phyloP scores from a whole-genome alignment of 2,888 invertebrate genomes.

The Zaprionus obscuricornis region DNA sequence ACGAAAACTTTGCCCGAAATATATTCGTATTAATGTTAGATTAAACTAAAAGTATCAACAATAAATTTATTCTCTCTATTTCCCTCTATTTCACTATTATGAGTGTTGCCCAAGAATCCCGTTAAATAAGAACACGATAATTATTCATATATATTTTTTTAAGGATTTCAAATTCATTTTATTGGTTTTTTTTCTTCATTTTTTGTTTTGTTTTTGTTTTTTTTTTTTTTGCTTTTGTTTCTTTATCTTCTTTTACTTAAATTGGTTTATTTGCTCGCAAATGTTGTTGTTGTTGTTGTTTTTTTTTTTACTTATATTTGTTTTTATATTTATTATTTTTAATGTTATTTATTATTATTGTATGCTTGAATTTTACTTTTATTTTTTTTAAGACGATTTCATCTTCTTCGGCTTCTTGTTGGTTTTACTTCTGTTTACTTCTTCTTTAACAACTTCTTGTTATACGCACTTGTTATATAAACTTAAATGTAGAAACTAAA shows the following conservation, averaged over 20 bases:
- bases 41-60: too few relatives aligned
- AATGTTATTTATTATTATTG: constrained; percentile 44
- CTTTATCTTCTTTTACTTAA: constrained; percentile 53
- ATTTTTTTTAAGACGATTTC: constrained; percentile 54
- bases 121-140: constrained; percentile 31
- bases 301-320: constrained; percentile 24
- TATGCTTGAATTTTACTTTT: constrained; percentile 59
- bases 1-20: too few relatives aligned
- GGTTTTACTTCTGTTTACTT: constrained; percentile 39
- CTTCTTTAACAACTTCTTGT: too few relatives aligned
- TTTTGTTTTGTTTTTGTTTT: constrained; percentile 51
- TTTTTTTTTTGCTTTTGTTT: constrained; percentile 40
- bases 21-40: too few relatives aligned
- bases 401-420: constrained; percentile 49
- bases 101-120: too few relatives aligned
- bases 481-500: constrained; percentile 77
- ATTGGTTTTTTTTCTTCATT: constrained; percentile 66
- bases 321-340: constrained; percentile 31
- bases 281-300: constrained; percentile 31
- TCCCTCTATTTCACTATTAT: too few relatives aligned
- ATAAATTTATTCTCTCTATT: too few relatives aligned
- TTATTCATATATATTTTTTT: constrained; percentile 67
- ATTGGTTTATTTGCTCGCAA: constrained; percentile 59
- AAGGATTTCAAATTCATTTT: constrained; percentile 80
- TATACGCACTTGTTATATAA: constrained; percentile 79